A percentile compares a stretch with the other conserved stretches of the same genome.
Evolutionary conservation across 2,797 vertebrate genomes (phyloP).

Genomic region (Malacoraja senta): DNA sequence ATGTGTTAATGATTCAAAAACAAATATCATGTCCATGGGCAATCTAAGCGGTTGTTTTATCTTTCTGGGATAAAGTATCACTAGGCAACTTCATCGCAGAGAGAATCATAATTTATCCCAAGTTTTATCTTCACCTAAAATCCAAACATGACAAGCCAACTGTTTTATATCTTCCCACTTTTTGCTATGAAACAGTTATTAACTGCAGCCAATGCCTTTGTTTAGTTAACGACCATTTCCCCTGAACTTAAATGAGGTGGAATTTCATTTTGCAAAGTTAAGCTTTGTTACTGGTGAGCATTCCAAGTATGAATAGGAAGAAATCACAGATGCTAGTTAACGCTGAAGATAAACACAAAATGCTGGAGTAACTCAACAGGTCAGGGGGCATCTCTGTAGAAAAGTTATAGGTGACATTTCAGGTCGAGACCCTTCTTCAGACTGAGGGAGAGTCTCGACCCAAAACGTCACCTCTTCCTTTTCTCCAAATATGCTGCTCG

Average conservation of each 20-base stretch:
- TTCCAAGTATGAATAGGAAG: too few species aligned
- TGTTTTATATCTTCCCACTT: background rate
- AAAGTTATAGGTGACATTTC: too few species aligned
- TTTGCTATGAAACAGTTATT: background rate
- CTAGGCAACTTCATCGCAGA: background rate
- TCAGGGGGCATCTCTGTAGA: too few species aligned
- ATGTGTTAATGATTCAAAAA: background rate
- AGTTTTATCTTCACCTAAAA: background rate
- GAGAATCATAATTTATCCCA: background rate
- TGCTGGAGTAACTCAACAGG: too few species aligned
- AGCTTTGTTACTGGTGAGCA: too few species aligned
- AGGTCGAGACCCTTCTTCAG: too few species aligned
- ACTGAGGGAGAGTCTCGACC: too few species aligned
- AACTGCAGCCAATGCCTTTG: background rate
- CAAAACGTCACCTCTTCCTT: too few species aligned
- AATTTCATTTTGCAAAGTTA: background rate
- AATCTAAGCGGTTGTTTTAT: background rate
- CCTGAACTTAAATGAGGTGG: background rate
- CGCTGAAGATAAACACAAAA: too few species aligned
- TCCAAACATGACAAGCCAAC: background rate
- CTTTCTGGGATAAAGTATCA: background rate
- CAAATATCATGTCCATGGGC: background rate
- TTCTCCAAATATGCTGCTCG: too few species aligned
- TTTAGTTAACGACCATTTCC: too few species aligned
- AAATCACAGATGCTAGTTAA: too few species aligned